Percentiles rank a stretch among this genome's conserved stretches.
Evolutionary conservation across 37 sponge, comb jelly and placozoan genomes (phyloP).

Genomic region (Chondrosia reniformis): DNA sequence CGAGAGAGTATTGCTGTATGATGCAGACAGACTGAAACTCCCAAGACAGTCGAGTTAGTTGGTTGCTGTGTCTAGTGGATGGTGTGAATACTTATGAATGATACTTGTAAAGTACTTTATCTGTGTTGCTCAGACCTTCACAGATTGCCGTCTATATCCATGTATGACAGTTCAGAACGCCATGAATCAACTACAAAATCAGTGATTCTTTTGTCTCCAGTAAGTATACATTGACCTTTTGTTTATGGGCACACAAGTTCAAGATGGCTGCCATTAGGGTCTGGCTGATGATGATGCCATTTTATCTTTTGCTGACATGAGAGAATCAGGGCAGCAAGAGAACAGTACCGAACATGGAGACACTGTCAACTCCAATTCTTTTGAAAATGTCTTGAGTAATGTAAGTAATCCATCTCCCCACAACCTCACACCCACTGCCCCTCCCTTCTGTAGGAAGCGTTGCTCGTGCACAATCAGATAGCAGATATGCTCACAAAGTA

Average conservation of each 20-base stretch:
- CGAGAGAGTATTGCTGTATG: neutral
- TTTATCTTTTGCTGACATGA: neutral
- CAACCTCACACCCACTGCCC: neutral
- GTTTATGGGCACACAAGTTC: too few relatives aligned
- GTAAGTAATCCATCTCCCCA: neutral
- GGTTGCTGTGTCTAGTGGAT: neutral
- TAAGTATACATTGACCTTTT: neutral
- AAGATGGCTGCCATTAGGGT: too few relatives aligned
- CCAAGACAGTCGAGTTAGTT: conserved; percentile 1
- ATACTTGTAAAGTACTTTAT: neutral
- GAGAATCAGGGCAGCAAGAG: neutral
- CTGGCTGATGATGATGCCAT: too few relatives aligned
- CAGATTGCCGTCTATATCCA: neutral
- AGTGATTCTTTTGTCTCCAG: neutral
- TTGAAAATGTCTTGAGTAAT: neutral
- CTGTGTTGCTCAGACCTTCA: neutral
- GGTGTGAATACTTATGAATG: neutral
- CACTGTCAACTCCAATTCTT: neutral
- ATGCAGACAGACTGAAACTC: neutral
- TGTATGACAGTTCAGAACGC: neutral
- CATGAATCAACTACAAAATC: neutral
- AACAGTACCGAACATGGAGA: conserved; percentile 7
- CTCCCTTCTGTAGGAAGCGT: neutral
- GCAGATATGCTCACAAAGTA: neutral
- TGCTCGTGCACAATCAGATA: neutral